Percentiles rank a stretch among this genome's conserved stretches.
Conservation (phyloP, 2,888 invertebrate species). For the Omphaloscelis lunosa region DNA sequence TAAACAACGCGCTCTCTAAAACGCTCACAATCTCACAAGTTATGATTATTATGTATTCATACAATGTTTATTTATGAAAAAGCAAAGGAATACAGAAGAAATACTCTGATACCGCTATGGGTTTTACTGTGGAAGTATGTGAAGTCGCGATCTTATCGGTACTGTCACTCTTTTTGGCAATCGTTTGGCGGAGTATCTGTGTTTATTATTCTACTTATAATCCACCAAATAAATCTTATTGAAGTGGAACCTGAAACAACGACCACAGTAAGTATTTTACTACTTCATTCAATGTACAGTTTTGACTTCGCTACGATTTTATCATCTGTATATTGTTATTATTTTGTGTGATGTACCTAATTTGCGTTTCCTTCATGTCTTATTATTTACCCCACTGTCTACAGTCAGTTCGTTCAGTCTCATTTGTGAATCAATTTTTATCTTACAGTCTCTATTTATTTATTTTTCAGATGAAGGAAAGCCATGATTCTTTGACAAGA, state of each 20-base stretch:
- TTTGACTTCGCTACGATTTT: too few relatives aligned
- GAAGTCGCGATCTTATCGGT: slow-evolving; percentile 12
- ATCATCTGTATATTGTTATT: not conserved
- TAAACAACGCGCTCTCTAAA: not conserved
- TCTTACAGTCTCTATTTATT: not conserved
- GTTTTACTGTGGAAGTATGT: slow-evolving; percentile 52
- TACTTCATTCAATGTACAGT: too few relatives aligned
- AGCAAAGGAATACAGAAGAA: not conserved
- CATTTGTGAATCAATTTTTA: not conserved
- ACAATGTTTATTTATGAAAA: not conserved
- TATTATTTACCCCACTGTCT: not conserved
- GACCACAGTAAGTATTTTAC: not conserved
- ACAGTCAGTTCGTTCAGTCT: not conserved
- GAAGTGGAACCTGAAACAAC: not conserved
- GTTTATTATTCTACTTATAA: slow-evolving; percentile 42
- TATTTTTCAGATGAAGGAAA: slow-evolving; percentile 18
- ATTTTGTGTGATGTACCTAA: not conserved
- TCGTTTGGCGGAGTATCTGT: slow-evolving; percentile 43
- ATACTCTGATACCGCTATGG: slow-evolving; percentile 26
- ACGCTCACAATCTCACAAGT: not conserved
- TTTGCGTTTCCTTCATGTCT: not conserved
- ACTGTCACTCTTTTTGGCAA: slow-evolving; percentile 36
- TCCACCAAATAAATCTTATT: slow-evolving; percentile 11
- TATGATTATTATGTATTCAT: not conserved
- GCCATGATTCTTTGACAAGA: not conserved